Conservation (phyloP, 2,113 vertebrate species). For the Henicopernis longicauda region DNA sequence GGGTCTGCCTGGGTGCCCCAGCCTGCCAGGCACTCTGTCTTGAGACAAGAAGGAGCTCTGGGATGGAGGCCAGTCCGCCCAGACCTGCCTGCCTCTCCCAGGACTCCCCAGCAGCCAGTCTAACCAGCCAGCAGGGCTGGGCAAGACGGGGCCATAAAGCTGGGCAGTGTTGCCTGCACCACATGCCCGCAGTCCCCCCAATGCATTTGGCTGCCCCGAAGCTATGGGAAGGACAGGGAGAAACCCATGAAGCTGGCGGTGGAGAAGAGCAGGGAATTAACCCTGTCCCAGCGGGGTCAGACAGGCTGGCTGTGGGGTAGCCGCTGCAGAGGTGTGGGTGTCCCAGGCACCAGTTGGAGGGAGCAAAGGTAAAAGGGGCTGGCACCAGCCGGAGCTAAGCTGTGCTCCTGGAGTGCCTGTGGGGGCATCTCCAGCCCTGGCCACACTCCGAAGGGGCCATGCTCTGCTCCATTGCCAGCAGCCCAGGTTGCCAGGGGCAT, state of each 20-base stretch:
- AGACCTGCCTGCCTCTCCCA: neutral
- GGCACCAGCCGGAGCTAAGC: neutral
- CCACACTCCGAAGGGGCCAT: neutral
- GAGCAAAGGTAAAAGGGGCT: neutral
- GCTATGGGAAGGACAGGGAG: neutral
- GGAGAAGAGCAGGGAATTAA: neutral
- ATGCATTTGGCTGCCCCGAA: neutral
- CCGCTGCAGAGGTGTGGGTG: accelerated
- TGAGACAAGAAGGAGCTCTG: neutral
- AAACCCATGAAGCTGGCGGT: neutral
- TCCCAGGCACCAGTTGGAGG: neutral
- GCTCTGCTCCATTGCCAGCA: neutral
- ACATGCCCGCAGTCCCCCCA: neutral
- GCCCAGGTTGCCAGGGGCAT: neutral
- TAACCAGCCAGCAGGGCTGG: accelerated
- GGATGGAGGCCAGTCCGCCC: neutral
- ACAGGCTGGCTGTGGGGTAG: neutral
- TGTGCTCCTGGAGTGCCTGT: neutral
- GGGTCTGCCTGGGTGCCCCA: neutral
- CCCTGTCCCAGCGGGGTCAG: accelerated
- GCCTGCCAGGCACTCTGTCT: neutral
- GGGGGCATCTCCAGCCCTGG: neutral
- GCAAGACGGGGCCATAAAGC: neutral
- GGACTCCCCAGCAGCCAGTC: neutral
- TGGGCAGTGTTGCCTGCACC: neutral